Evolutionary conservation across 1,140 invertebrate species (phyloP), one percentile per base, ranked within the genome.

Genomic region (Drosophila athabasca): DNA sequence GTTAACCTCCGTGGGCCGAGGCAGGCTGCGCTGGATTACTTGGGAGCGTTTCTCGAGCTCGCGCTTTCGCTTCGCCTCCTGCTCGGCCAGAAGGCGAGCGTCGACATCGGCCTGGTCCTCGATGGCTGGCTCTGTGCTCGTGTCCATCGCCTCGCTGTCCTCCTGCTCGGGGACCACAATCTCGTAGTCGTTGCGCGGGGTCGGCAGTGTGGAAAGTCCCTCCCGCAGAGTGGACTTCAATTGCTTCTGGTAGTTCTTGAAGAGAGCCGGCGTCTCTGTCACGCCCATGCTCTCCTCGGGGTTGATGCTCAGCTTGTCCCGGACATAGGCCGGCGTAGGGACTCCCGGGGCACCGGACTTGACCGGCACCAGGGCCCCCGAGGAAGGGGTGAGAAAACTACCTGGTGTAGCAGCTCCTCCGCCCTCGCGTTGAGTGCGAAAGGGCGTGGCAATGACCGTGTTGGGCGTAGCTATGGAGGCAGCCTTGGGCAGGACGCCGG

Each of bases 131-230:
- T 91, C 90, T 6, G 91, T 73, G 6, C 93, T 80, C 0, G 91
- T 79, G 13, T 92, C 91, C 35, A 93, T 92, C 3, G 93, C 93
- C 61, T 94, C 94, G 11, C 93, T 93, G 24, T 94, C 93, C 76
- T 98, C 97, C 43, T 96, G 94, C 68, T 98, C 97, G 0, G 98
- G 97, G 8, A 99, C 96, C 45, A 99, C 98, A 90, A 99, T 99
- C 93, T 99, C 98, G 92, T 98, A 99, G 92, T 99, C 98, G 92
- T 99, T 99, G 66, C 96, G 96, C 0, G 99, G 99, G 26, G 94
- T 90, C 4, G 99, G 99, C 59, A 99, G 92, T 8, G 95, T 92
- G 35, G 95, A 95, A 11, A 99, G 92, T 1, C 96, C 95, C 59
- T 94, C 94, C 0, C 87, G 77, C 8, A 99, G 93, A 46, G 96